Conservation (phyloP, 2,888 invertebrate genomes). For the Sesia apiformis region DNA sequence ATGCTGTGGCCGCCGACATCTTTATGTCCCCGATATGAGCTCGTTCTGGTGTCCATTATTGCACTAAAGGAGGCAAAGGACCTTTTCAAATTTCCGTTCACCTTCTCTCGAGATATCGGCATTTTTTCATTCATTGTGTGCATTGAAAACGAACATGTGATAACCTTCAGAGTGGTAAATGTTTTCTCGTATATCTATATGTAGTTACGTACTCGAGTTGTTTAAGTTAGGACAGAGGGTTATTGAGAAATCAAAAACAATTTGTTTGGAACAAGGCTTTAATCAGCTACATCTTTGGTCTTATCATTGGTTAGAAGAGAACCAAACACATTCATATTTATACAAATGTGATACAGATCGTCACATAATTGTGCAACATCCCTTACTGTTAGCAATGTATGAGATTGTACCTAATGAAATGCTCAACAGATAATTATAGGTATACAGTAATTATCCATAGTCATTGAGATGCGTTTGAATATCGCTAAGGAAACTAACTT, state of each 20-base stretch:
- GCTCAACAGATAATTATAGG: constrained; percentile 23
- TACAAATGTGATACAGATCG: constrained; percentile 21
- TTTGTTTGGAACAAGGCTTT: constrained; percentile 60
- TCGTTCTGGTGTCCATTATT: constrained; percentile 26
- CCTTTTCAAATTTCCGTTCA: constrained; percentile 51
- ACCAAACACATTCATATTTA: constrained; percentile 41
- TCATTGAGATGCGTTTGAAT: constrained; percentile 24
- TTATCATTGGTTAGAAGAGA: constrained; percentile 77
- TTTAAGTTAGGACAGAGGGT: too few species aligned
- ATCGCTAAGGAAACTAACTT: constrained; percentile 50
- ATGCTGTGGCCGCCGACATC: constrained; percentile 31
- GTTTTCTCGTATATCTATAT: too few species aligned
- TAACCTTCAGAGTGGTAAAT: too few species aligned
- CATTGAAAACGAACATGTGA: too few species aligned
- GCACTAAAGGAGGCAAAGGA: constrained; percentile 17
- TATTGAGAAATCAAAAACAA: not conserved
- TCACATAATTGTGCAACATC: constrained; percentile 16
- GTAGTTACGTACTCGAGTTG: too few species aligned
- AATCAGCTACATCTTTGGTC: constrained; percentile 78
- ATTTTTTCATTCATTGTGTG: too few species aligned
- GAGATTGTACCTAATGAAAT: constrained; percentile 42
- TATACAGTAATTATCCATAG: constrained; percentile 15
- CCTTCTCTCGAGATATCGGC: constrained; percentile 11
- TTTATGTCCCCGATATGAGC: constrained; percentile 37
- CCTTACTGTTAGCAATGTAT: constrained; percentile 45